Conservation (phyloP, 1,140 invertebrate genomes). For the Araneus ventricosus region DNA sequence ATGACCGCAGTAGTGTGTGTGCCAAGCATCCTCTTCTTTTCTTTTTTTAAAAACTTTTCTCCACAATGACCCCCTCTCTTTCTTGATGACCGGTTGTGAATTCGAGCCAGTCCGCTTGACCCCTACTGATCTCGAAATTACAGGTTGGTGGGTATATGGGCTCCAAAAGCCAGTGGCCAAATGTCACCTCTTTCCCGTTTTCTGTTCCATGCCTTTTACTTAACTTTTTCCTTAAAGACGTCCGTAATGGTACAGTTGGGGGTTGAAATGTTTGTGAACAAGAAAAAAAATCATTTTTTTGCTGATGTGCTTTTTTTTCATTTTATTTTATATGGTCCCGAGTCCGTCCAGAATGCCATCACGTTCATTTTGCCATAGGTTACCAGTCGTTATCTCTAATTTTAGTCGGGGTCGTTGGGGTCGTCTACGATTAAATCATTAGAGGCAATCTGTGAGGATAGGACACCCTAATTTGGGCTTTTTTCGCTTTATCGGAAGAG, state of each 20-base stretch:
- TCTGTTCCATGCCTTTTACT: neutral
- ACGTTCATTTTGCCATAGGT: conserved; percentile 57
- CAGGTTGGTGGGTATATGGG: conserved; percentile 50
- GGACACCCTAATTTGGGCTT: conserved; percentile 25
- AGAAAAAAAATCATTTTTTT: neutral
- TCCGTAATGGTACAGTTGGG: neutral
- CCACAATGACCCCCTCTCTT: conserved; percentile 30
- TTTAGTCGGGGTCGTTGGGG: neutral
- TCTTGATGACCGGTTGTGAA: conserved; percentile 55
- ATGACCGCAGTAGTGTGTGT: neutral
- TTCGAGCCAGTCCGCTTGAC: conserved; percentile 4
- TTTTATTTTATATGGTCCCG: neutral
- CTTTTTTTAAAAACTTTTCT: neutral
- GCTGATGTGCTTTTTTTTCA: neutral
- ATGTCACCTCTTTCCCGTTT: neutral
- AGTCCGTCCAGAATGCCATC: conserved; percentile 20
- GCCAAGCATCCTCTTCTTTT: neutral
- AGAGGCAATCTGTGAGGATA: conserved; percentile 19
- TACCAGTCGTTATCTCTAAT: conserved; percentile 56
- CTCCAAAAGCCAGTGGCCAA: conserved; percentile 4
- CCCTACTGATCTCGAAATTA: conserved; percentile 46
- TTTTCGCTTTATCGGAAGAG: neutral
- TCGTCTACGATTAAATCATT: conserved; percentile 60
- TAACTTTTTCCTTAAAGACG: neutral
- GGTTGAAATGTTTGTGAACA: conserved; percentile 36